Conservation (phyloP, 2,888 invertebrate species). For the Sacculina carcini region DNA sequence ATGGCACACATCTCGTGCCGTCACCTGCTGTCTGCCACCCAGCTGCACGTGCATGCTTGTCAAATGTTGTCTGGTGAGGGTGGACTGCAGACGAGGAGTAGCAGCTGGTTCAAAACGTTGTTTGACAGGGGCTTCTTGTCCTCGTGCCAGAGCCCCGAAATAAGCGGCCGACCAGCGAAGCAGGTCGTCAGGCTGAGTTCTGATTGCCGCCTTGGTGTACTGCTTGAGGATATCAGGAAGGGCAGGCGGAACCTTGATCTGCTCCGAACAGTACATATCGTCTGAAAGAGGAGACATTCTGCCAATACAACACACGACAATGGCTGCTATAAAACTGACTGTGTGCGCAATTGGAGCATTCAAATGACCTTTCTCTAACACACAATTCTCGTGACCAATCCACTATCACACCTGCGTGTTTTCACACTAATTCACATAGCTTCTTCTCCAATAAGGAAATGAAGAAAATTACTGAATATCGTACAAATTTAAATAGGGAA, state of each 20-base stretch:
- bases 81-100: constrained; percentile 28
- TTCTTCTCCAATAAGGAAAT: too few relatives aligned
- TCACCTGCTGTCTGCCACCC: neutral
- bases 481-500: too few relatives aligned
- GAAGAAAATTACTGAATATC: too few relatives aligned
- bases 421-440: too few relatives aligned
- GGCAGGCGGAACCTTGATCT: constrained; percentile 36
- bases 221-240: constrained; percentile 57
- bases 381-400: too few relatives aligned
- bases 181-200: constrained; percentile 64
- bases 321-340: too few relatives aligned
- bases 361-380: too few relatives aligned
- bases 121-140: constrained; percentile 54
- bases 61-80: constrained; percentile 11
- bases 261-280: constrained; percentile 1
- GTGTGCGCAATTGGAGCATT: too few relatives aligned
- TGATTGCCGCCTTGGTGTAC: constrained; percentile 69
- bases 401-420: too few relatives aligned
- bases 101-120: constrained; percentile 44
- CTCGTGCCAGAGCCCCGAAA: constrained; percentile 37
- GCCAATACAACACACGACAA: neutral
- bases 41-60: constrained; percentile 12
- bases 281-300: neutral
- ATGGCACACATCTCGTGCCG: neutral
- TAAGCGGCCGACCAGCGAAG: constrained; percentile 45